These are phyloP conservation scores for Mythimna albipuncta DNA, from an alignment of 2,888 invertebrate species.

Conservation along the genomic window DNA sequence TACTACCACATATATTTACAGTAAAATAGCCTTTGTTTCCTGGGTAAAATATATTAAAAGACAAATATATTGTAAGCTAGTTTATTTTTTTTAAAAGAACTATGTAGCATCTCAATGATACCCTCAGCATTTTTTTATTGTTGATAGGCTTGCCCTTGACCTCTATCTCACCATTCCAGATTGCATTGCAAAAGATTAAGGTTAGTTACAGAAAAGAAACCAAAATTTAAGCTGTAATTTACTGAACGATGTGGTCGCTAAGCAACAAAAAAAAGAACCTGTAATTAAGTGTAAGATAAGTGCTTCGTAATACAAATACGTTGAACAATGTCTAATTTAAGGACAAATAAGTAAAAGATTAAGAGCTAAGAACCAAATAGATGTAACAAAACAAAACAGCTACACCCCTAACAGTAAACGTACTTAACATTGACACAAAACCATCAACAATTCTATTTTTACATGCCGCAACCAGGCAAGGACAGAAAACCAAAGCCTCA, in stretches of 20 bases:
- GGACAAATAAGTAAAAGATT: not conserved
- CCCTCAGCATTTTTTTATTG: not conserved
- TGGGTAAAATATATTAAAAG: not conserved
- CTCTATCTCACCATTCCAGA: no score
- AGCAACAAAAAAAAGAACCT: no score
- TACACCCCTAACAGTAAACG: constrained; percentile 11
- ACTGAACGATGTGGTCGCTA: no score
- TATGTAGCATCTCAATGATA: not conserved
- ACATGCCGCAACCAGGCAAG: constrained; percentile 52
- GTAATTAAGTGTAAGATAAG: not conserved
- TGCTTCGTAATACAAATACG: not conserved
- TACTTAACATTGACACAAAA: constrained; percentile 38
- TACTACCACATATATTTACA: not conserved
- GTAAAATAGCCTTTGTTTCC: not conserved
- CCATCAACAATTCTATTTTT: constrained; percentile 51
- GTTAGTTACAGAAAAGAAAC: not conserved
- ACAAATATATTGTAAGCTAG: not conserved
- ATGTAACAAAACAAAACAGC: not conserved
- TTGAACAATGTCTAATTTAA: not conserved
- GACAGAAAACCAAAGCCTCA: constrained; percentile 59
- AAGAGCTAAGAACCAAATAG: not conserved
- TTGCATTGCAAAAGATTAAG: not conserved
- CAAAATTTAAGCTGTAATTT: not conserved
- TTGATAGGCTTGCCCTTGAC: no score
- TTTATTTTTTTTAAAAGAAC: not conserved